Conservation (phyloP, 37 sponge, comb jelly and placozoan genomes). For the Aphrocallistes beatrix region DNA sequence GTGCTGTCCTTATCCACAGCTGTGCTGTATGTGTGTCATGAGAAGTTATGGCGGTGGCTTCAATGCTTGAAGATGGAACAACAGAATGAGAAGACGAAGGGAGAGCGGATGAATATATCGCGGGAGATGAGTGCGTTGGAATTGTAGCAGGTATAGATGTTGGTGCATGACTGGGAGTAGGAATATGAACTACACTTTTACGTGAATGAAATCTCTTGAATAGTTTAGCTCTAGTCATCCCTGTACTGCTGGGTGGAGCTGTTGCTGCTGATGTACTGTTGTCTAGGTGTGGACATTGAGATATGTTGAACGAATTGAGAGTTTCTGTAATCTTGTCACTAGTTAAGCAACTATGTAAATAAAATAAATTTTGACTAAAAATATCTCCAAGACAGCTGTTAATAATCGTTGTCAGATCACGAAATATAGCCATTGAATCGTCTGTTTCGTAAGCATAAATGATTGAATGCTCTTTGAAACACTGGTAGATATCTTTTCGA, state of each 20-base stretch:
- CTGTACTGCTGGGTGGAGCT: neutral
- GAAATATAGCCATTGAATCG: neutral
- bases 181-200: neutral
- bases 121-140: neutral
- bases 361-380: neutral
- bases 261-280: neutral
- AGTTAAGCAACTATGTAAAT: neutral
- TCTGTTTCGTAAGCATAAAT: neutral
- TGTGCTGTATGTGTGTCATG: neutral
- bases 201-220: neutral
- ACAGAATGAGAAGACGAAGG: neutral
- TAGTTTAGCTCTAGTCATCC: neutral
- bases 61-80: neutral
- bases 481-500: neutral
- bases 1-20: neutral
- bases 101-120: neutral
- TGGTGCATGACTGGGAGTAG: neutral
- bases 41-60: neutral
- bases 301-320: neutral
- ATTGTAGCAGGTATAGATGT: neutral
- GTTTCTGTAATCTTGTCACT: neutral
- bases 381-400: neutral
- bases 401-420: neutral
- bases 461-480: neutral
- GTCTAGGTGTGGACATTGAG: neutral